Evolutionary conservation across 1,140 invertebrate species (phyloP).

Genomic region (Drosophila triauraria): DNA sequence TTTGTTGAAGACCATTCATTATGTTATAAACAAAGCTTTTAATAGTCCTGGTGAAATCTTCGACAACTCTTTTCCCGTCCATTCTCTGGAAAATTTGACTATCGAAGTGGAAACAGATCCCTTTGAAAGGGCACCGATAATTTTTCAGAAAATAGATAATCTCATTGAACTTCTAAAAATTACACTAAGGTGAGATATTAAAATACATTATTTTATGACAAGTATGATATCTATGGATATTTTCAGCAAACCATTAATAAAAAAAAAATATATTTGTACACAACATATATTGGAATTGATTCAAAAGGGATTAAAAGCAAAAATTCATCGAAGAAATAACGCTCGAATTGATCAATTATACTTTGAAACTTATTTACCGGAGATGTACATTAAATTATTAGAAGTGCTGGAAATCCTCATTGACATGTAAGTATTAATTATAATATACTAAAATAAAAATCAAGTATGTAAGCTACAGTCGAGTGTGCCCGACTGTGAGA

Average conservation of each 20-base stretch:
- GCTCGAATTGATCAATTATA: constrained; percentile 32
- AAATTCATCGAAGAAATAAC: background rate
- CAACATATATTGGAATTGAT: constrained; percentile 45
- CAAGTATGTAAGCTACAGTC: no score
- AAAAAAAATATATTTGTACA: constrained; percentile 34
- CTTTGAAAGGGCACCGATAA: constrained; percentile 27
- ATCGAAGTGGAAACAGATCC: constrained; percentile 30
- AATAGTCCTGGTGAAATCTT: background rate
- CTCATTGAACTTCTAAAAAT: constrained; percentile 50
- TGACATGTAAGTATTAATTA: constrained; percentile 42
- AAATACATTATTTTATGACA: background rate
- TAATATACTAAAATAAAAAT: no score
- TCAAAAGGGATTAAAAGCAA: constrained; percentile 31
- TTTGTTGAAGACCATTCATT: constrained; percentile 28
- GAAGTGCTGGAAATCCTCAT: constrained; percentile 55
- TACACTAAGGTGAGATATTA: constrained; percentile 31
- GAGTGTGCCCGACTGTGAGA: no score
- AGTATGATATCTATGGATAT: background rate
- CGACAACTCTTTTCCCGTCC: background rate
- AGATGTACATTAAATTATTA: constrained; percentile 42
- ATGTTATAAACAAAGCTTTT: constrained; percentile 25
- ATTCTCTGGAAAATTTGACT: constrained; percentile 6
- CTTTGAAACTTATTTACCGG: constrained; percentile 25
- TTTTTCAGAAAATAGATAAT: constrained; percentile 40
- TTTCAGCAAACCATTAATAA: constrained; percentile 41